Base-by-base conservation (phyloP, 2,888 invertebrate genomes). In the Melinopterus prodromus region DNA sequence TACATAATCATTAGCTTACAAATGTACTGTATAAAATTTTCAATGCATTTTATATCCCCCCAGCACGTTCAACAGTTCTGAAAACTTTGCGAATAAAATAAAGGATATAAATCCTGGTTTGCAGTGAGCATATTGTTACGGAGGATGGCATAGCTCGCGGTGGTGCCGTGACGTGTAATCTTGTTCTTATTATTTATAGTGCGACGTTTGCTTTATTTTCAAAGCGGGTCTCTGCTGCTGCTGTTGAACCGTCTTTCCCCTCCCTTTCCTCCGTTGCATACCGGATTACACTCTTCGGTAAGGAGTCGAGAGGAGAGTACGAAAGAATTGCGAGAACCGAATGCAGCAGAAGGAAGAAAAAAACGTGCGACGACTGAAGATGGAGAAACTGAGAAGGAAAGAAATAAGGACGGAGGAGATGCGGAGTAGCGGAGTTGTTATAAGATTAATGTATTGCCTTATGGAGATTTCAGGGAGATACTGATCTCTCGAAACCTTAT, bases 401-500 rank as follows among this genome's bases (percentile, higher is more conserved):
- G 71, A 16, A 35, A 12, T n/a, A 35, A 35, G 16, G 70, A 6
- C 6, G 70, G 70, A 70, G 71, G 71, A 71, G 71, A 12, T 26
- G 35, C 5, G 71, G 36, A 74, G 74, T 14, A n/a, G 7, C n/a
- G 74, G 35, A 36, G 74, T 74, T 74, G 74, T 74, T 74, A 74
- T 74, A 74, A 74, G 74, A 74, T 74, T 74, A 74, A 74, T 74
- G 74, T 74, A 74, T 74, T 74, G 74, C 74, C 74, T 74, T 74
- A 74, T 74, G 74, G 74, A 74, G 74, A 74, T 74, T 74, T 74
- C 74, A 74, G 74, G 74, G 36, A 35, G 74, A 74, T 74, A 74
- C 74, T 16, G 36, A 74, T 74, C 74, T 74, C 74, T 74, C 53
- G 74, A 36, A 74, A 74, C 74, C 74, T 74, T 74, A 74, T 74